Conservation (phyloP, 2,888 invertebrate genomes). For the Linnaemya vulpina region DNA sequence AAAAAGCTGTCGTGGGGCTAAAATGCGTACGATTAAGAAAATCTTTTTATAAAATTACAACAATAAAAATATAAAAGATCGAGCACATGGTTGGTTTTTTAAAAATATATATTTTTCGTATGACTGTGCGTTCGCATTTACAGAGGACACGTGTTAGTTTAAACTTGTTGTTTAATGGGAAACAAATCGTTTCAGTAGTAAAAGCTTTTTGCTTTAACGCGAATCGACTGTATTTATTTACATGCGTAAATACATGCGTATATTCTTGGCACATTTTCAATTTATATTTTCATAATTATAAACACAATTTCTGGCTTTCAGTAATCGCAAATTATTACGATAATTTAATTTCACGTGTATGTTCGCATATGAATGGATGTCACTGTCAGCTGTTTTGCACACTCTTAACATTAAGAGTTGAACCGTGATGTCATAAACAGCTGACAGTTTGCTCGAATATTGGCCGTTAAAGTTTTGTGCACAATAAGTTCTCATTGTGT, state of each 20-base stretch:
- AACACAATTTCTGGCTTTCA: neutral
- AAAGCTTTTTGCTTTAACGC: neutral
- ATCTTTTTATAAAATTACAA: neutral
- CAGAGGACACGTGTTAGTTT: neutral
- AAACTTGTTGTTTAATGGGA: neutral
- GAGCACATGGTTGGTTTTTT: slow-evolving; percentile 40
- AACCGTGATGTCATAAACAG: too few relatives aligned
- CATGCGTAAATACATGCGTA: neutral
- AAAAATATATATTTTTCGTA: neutral
- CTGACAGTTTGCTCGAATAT: too few relatives aligned
- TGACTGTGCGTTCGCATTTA: neutral
- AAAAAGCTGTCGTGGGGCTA: neutral
- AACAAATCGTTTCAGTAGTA: neutral
- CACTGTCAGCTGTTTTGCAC: too few relatives aligned
- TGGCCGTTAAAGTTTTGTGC: too few relatives aligned
- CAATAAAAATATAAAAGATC: slow-evolving; percentile 3
- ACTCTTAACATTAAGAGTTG: too few relatives aligned
- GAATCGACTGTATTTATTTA: neutral
- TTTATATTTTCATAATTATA: slow-evolving; percentile 2
- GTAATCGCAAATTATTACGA: slow-evolving; percentile 15
- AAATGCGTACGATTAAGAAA: neutral
- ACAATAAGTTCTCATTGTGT: too few relatives aligned
- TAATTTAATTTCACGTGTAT: neutral
- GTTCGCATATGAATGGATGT: neutral
- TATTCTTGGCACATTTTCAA: neutral